Conservation (phyloP, 2,797 vertebrate species). For the Apodemus agrarius region DNA sequence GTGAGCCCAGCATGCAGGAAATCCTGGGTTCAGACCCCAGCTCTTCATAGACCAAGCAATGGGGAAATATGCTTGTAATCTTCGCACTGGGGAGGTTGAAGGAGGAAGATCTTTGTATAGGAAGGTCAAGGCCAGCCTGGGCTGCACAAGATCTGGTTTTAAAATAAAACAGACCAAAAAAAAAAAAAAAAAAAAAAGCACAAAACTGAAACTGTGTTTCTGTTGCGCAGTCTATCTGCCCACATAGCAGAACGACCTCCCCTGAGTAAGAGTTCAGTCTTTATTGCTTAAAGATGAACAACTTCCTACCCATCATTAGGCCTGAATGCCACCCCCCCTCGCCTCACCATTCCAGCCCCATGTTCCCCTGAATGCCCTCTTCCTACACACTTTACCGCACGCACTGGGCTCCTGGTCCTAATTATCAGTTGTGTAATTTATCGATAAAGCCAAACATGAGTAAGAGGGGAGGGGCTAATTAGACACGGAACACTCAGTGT, state of each 20-base stretch:
- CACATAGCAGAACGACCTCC: neutral
- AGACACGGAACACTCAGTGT: constrained; percentile 76
- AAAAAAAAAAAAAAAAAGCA: neutral
- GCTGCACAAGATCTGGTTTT: neutral
- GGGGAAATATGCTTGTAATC: neutral
- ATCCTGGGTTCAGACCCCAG: neutral
- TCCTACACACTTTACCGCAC: neutral
- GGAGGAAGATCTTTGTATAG: neutral
- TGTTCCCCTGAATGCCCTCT: neutral
- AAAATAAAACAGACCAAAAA: neutral
- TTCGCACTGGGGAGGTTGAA: neutral
- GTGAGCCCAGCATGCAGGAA: neutral
- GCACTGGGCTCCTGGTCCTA: constrained; percentile 68
- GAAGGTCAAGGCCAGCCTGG: neutral
- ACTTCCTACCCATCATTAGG: constrained; percentile 1
- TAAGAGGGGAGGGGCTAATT: constrained; percentile 79
- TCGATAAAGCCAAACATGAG: constrained; percentile 84
- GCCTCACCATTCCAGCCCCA: neutral
- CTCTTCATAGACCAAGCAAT: neutral
- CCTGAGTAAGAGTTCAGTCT: constrained; percentile 9
- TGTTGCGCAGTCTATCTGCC: neutral
- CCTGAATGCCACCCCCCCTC: neutral
- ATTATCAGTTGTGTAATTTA: constrained; percentile 81
- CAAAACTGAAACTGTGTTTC: neutral
- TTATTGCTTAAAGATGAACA: constrained; percentile 68